These are phyloP conservation scores for Hirtodrosophila histrioides DNA, from an alignment of 2,888 invertebrate species.

Conservation along the genomic window DNA sequence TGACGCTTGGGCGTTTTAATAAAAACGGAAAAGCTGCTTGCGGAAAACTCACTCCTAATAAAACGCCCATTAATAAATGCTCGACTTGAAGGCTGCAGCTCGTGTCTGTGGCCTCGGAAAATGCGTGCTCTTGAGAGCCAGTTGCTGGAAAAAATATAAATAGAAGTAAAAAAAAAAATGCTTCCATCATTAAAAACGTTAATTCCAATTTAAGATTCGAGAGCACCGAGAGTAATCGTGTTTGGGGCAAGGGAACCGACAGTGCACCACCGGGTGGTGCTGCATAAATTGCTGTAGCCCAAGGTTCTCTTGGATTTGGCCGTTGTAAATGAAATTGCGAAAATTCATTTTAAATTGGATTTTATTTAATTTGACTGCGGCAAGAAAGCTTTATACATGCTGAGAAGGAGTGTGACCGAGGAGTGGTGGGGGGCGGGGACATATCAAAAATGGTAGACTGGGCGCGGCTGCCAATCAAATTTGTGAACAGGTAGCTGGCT, in stretches of 20 bases:
- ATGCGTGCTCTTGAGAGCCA: constrained; percentile 17
- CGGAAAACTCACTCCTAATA: constrained; percentile 61
- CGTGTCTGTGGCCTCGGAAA: constrained; percentile 16
- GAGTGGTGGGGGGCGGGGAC: background rate
- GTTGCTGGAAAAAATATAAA: constrained; percentile 16
- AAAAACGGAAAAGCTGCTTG: constrained; percentile 46
- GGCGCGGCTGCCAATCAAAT: constrained; percentile 52
- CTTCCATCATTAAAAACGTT: constrained; percentile 81
- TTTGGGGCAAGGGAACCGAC: background rate
- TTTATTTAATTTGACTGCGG: constrained; percentile 76
- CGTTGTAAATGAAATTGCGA: constrained; percentile 73
- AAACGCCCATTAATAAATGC: constrained; percentile 55
- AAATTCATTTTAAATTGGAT: constrained; percentile 81
- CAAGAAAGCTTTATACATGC: constrained; percentile 54
- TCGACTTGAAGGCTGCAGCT: constrained; percentile 21
- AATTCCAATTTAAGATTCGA: constrained; percentile 78
- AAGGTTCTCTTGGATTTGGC: constrained; percentile 23
- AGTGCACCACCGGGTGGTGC: constrained; percentile 16
- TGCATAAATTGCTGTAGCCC: constrained; percentile 66
- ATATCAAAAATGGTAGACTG: constrained; percentile 14
- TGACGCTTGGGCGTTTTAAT: constrained; percentile 57
- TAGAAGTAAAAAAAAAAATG: constrained; percentile 31
- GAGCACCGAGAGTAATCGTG: constrained; percentile 35
- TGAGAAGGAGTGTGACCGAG: background rate
- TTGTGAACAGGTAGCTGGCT: constrained; percentile 37